Evolutionary conservation across 2,113 vertebrate species (phyloP), one percentile per base, ranked within the genome.

Genomic region (Thymallus thymallus): DNA sequence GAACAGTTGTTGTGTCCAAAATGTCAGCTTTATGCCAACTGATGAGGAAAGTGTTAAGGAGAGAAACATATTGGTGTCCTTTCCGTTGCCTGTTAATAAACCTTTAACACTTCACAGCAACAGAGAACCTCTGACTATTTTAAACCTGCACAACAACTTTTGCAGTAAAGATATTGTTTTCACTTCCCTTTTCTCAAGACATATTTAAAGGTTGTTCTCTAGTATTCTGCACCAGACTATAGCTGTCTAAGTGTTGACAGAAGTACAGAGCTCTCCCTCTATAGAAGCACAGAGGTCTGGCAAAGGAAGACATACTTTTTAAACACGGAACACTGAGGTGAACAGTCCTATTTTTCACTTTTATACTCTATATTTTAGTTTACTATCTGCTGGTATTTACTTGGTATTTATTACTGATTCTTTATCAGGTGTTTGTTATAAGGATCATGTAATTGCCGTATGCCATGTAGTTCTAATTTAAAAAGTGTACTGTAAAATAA

Each of bases 1-100:
- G 55, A 70, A 72, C 22, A 26, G 2, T 20, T 51, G 4, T 77
- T 72, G 77, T 72, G 46, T 2, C 9, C 60, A 23, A 18, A 30
- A n/a, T 30, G 3, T 22, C 65, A 23, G 4, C 56, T 7, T 6
- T 1, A 6, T 60, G 5, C 6, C 5, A 0, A 60, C n/a, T 22
- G 56, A 60, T 60, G 1, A 55, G 51, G 51, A 4, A 55, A 58
- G 56, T 9, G 9, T 56, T 20, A 18, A 56, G 48, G 6, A 61
- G 55, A 26, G 48, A 61, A 61, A 32, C 14, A 20, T 41, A 61
- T 35, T 71, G 2, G 14, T 51, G 68, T 56, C 18, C 6, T 22
- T 60, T 48, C 10, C 3, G 0, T 22, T 6, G 5, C 3, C 56
- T 18, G 51, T 5, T 55, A 18, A 55, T 55, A 20, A 5, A 20